phyloP scores from a whole-genome alignment of 2,797 vertebrate species.

The Falco rusticolus region DNA sequence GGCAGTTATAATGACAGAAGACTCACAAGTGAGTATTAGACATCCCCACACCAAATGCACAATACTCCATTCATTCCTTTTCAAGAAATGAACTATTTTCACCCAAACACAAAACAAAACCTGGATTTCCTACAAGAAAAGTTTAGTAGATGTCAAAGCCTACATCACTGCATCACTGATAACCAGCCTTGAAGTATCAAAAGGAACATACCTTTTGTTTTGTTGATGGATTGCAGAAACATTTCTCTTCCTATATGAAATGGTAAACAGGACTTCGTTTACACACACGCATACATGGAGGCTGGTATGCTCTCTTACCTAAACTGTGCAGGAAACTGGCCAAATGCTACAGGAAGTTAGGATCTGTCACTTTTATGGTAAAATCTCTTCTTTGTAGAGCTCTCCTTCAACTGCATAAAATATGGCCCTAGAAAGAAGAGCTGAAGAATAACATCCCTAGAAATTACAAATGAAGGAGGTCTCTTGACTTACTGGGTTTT shows the following conservation, averaged over 20 bases:
- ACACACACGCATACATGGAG: neutral
- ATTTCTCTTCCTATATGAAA: neutral
- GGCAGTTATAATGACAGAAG: neutral
- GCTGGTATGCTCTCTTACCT: neutral
- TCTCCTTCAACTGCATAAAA: neutral
- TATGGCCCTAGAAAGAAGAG: neutral
- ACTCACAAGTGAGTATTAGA: neutral
- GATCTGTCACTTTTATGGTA: neutral
- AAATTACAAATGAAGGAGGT: neutral
- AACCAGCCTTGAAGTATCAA: neutral
- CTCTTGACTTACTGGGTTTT: neutral
- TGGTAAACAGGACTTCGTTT: neutral
- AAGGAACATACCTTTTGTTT: neutral
- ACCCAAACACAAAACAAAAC: neutral
- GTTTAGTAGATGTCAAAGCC: neutral
- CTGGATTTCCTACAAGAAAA: neutral
- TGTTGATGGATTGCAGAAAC: neutral
- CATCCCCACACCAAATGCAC: neutral
- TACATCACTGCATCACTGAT: neutral
- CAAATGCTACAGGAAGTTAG: neutral
- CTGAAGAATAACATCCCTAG: neutral
- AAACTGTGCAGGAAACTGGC: neutral
- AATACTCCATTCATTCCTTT: conserved; percentile 2
- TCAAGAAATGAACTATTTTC: neutral
- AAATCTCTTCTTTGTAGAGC: neutral